Evolutionary conservation across 1,140 invertebrate genomes (phyloP), one percentile per base, ranked within the genome.

Genomic region (Monomorium pharaonis): DNA sequence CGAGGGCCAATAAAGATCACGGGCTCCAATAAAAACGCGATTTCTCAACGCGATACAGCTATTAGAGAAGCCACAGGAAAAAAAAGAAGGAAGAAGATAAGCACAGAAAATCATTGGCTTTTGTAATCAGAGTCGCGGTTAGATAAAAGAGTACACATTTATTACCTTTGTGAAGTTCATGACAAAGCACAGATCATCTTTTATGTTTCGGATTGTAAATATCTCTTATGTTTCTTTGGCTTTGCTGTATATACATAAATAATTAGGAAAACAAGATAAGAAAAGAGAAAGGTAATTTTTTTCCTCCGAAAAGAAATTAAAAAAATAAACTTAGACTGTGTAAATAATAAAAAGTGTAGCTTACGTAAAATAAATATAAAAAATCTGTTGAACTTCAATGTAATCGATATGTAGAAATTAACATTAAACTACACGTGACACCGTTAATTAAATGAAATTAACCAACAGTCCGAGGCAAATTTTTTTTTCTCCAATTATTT

Each of bases 401-500:
- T 60, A 44, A 60, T 27, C 10, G 2, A 27, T 44, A 42, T 21
- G 2, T 65, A 21, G 12, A 42, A 42, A 65, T 44, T 37, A 42
- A 63, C 37, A 56, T 21, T 56, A 56, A 56, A 56, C 2, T 30
- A 27, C 16, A 18, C 3, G 14, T 5, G 2, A 70, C 16, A 30
- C 21, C 7, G 30, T n/a, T 27, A 3, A 54, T 72, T 44, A 49
- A 54, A 67, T 12, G 14, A 18, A 16, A 65, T 18, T 24, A 10
- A 49, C 12, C 24, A 16, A 65, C 24, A 49, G n/a, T 37, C 3
- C 5, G 9, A 51, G 51, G 9, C 0, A 3, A 49, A 69, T 16
- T 27, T 33, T 80, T n/a, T 54, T 69, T 12, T 30, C 3, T 51
- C 14, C 14, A 65, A 44, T 77, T 78, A 65, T 63, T 78, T 33